These are phyloP conservation scores for Silvanus unidentatus DNA, from an alignment of 2,888 invertebrate genomes.

Conservation along the genomic window DNA sequence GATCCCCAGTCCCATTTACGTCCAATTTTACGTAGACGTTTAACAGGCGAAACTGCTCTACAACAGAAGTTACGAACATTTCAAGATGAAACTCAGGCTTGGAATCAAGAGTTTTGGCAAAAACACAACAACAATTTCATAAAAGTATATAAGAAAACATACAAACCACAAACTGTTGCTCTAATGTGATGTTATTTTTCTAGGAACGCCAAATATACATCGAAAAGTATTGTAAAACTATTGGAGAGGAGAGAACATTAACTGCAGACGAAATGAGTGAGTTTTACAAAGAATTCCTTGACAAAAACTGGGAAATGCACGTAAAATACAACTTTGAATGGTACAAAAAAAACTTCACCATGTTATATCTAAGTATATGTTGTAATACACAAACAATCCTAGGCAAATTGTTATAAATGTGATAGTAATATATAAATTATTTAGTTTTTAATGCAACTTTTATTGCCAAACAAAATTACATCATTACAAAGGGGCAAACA, in stretches of 20 bases:
- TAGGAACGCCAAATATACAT: conserved; percentile 46
- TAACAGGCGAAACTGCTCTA: conserved; percentile 59
- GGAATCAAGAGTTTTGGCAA: conserved; percentile 83
- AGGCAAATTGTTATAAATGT: too few relatives aligned
- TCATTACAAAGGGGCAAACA: too few relatives aligned
- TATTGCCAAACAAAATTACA: too few relatives aligned
- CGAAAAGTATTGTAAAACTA: conserved; percentile 20
- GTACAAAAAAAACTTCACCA: conserved; percentile 71
- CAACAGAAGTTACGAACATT: conserved; percentile 60
- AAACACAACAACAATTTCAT: conserved; percentile 72
- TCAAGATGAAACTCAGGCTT: conserved; percentile 65
- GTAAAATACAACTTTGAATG: conserved; percentile 73
- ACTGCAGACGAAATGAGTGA: conserved; percentile 81
- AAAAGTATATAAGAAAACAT: conserved; percentile 49
- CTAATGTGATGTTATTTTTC: conserved; percentile 5
- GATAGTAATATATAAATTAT: too few relatives aligned
- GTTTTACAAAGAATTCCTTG: conserved; percentile 80
- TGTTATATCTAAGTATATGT: conserved; percentile 58
- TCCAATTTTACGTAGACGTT: conserved; percentile 60
- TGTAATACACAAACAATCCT: conserved; percentile 49
- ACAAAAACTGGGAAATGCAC: conserved; percentile 73
- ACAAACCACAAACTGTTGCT: too few relatives aligned
- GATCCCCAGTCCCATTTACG: conserved; percentile 75
- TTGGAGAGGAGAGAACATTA: conserved; percentile 47
- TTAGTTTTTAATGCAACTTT: too few relatives aligned